Evolutionary conservation across 2,113 vertebrate genomes (phyloP).

Genomic region (Callospermophilus lateralis): DNA sequence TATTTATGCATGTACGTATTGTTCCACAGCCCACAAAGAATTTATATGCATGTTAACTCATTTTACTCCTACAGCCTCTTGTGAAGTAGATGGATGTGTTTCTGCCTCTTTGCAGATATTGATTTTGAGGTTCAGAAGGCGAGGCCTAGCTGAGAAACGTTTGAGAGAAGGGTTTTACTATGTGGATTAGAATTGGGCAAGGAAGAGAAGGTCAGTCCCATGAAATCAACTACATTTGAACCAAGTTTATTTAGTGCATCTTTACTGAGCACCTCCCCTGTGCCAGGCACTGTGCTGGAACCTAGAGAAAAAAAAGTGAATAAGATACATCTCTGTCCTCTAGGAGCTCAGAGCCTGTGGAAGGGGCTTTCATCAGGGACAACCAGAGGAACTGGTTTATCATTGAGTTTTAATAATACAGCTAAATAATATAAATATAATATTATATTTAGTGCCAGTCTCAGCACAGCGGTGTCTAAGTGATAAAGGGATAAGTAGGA

Average conservation of each 20-base stretch:
- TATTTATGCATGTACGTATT: not conserved
- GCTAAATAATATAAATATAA: not conserved
- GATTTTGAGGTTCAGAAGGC: not conserved
- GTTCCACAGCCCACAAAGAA: not conserved
- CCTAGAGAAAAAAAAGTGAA: not conserved
- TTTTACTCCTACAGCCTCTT: not conserved
- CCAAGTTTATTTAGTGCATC: not conserved
- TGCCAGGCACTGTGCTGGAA: rapidly evolving
- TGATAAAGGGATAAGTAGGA: not conserved
- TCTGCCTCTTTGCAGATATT: not conserved
- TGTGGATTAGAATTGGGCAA: not conserved
- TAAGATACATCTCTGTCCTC: not conserved
- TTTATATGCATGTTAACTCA: not conserved
- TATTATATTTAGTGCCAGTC: not conserved
- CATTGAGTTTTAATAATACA: not conserved
- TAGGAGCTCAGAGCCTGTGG: not conserved
- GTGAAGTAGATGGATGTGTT: not conserved
- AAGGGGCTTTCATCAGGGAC: not conserved
- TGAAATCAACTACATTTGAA: not conserved
- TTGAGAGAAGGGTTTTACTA: not conserved
- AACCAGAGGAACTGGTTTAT: not conserved
- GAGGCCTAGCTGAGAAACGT: not conserved
- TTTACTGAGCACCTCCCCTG: not conserved
- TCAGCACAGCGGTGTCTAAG: not conserved
- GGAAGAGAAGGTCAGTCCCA: not conserved